Base-by-base conservation (phyloP, 2,888 invertebrate species). In the Pseudococcus viburni region DNA sequence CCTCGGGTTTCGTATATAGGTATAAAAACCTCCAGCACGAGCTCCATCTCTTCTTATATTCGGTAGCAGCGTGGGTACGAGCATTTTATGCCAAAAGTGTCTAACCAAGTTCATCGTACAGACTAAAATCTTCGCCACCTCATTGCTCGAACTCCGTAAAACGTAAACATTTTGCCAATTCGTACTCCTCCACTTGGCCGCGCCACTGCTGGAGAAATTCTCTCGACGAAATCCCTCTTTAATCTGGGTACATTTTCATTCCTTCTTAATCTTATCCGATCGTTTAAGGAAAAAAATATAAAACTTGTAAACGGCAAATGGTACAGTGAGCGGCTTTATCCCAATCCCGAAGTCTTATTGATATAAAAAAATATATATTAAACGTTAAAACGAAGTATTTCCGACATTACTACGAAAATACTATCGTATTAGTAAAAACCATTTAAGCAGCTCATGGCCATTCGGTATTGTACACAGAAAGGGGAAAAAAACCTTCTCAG, bases 371-470 rank as follows among this genome's bases (percentile, higher is more conserved):
- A 64, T 64, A 64, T 64, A 22, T 64, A 39, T 17, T 73, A 73
- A 73, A 73, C 33, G 73, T 73, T 73, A 73, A 73, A 73, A 73
- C 15, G 15, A 3, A 73, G 33, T 7, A 73, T 73, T 73, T 73
- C 33, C 73, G 33, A 73, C 73, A 73, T 73, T 73, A 33, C 33
- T 4, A 73, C 73, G 7, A 17, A 73, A 73, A 73, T 73, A 73
- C 73, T 17, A 15, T 73, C 33, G 73, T 73, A 73, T 33, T 73
- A 73, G 12, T 64, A 33, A 73, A 33, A 73, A 73, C 33, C 73
- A 33, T 73, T 73, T 73, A 73, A 73, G 33, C 15, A 73, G 73
- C 73, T 73, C 73, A 17, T 73, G 73, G 73, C 26, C 73, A 73
- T 73, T 73, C 73, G 73, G 33, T 33, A 17, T 73, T 73, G 22